Evolutionary conservation across 1,140 invertebrate genomes (phyloP).

Genomic region (Cotesia chilonis): DNA sequence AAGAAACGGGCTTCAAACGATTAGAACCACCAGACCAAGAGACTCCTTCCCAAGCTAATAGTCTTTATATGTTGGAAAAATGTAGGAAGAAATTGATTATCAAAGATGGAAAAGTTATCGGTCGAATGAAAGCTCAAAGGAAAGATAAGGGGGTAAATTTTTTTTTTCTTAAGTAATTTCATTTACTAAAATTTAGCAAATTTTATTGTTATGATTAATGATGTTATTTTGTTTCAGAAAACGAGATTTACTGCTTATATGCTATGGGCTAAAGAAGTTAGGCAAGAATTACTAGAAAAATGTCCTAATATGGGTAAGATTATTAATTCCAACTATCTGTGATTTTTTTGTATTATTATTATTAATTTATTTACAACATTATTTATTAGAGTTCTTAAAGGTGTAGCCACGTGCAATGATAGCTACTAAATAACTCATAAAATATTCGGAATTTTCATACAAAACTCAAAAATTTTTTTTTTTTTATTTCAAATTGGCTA

Average conservation of each 20-base stretch:
- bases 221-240: constrained; percentile 68
- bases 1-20: constrained; percentile 65
- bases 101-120: constrained; percentile 77
- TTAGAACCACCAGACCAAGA: constrained; percentile 67
- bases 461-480: too few species aligned
- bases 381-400: too few species aligned
- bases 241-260: constrained; percentile 87
- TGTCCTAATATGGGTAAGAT: constrained; percentile 78
- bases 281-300: constrained; percentile 75
- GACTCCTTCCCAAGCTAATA: constrained; percentile 68
- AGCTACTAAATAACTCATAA: too few species aligned
- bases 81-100: constrained; percentile 79
- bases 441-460: too few species aligned
- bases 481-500: too few species aligned
- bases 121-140: constrained; percentile 74
- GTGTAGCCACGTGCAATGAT: too few species aligned
- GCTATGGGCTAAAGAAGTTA: constrained; percentile 86
- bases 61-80: constrained; percentile 82
- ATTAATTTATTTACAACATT: too few species aligned
- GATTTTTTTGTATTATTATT: background rate
- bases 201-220: background rate
- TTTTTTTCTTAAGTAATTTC: constrained; percentile 38
- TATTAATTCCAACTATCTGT: too few species aligned
- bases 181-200: background rate
- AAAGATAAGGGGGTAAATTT: constrained; percentile 77